Conservation (phyloP, 1,140 invertebrate genomes). For the Aphis craccivora region DNA sequence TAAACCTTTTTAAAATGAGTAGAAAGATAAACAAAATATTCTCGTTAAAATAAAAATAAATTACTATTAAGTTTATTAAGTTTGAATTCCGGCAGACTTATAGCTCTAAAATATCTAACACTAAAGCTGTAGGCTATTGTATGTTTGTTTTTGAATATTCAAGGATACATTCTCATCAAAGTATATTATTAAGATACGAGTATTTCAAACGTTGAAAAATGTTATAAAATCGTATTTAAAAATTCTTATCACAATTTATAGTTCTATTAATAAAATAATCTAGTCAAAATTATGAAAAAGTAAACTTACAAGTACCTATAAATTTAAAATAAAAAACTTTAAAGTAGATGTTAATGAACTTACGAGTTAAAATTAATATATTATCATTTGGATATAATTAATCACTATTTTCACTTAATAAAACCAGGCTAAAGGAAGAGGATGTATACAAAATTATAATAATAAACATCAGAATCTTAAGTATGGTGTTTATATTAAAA, state of each 20-base stretch:
- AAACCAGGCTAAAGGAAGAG: too few species aligned
- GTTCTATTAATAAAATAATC: not conserved
- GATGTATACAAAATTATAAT: too few species aligned
- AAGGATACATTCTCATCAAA: not conserved
- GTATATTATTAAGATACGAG: not conserved
- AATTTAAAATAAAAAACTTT: too few species aligned
- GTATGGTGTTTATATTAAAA: too few species aligned
- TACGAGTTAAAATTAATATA: too few species aligned
- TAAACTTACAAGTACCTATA: not conserved
- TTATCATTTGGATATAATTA: too few species aligned
- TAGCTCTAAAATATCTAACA: not conserved
- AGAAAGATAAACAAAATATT: not conserved
- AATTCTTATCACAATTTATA: not conserved
- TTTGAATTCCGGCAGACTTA: not conserved
- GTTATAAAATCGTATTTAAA: not conserved
- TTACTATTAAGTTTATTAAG: too few species aligned
- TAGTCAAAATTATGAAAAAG: too few species aligned
- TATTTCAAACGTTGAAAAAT: not conserved
- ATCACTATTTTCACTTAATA: too few species aligned
- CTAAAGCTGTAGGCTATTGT: not conserved
- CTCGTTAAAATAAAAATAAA: not conserved
- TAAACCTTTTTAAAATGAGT: not conserved
- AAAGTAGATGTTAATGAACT: too few species aligned
- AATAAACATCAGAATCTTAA: too few species aligned
- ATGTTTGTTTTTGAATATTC: not conserved